Percentiles rank a stretch among this genome's conserved stretches.
phyloP scores from a whole-genome alignment of 1,140 invertebrate species.

The Eciton burchellii region DNA sequence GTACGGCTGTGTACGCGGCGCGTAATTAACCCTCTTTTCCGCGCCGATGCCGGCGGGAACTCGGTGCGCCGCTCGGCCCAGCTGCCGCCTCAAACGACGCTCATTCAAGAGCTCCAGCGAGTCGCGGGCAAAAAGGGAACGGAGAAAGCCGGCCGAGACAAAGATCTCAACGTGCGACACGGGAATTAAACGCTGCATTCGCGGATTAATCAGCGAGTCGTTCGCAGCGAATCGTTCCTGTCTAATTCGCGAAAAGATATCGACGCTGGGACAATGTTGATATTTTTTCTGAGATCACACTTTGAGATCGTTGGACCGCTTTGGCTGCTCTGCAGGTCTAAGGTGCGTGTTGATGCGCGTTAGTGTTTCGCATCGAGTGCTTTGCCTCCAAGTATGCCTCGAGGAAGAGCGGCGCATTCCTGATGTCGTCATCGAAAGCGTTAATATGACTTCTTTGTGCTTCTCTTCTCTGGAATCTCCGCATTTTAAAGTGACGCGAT shows the following conservation, averaged over 20 bases:
- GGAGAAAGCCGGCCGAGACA: background rate
- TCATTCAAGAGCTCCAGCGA: constrained; percentile 10
- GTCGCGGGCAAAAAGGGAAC: constrained; percentile 10
- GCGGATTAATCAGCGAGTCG: background rate
- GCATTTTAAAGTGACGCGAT: background rate
- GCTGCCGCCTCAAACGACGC: background rate
- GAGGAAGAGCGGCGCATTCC: background rate
- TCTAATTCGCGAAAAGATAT: background rate
- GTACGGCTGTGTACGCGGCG: constrained; percentile 63
- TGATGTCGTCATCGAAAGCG: too few relatives aligned
- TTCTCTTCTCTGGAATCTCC: background rate
- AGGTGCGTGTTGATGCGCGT: too few relatives aligned
- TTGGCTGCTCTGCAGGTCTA: too few relatives aligned
- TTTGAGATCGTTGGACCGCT: too few relatives aligned
- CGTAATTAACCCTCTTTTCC: constrained; percentile 64
- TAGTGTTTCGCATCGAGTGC: too few relatives aligned
- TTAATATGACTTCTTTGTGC: background rate
- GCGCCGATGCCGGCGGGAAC: constrained; percentile 15
- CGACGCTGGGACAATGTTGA: background rate
- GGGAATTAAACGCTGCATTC: background rate
- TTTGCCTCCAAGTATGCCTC: too few relatives aligned
- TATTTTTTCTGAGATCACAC: too few relatives aligned
- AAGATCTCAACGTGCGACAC: background rate
- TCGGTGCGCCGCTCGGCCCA: constrained; percentile 5
- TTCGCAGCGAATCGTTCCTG: background rate